phyloP scores from a whole-genome alignment of 2,797 vertebrate species.

The Nothura maculosa region DNA sequence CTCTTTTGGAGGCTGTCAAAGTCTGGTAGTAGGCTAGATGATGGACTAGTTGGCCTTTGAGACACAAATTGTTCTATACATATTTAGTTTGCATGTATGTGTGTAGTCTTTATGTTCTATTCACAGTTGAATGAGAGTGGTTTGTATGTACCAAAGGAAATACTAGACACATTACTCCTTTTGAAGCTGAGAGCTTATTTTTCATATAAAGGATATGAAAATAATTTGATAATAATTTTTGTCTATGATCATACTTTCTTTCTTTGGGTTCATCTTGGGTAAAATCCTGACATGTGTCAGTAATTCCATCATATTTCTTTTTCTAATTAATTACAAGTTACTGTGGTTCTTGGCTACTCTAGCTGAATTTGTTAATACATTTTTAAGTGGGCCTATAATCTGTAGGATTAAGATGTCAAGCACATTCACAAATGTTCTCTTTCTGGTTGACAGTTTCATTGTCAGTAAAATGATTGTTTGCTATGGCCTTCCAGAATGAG shows the following conservation, averaged over 20 bases:
- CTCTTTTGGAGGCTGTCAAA: neutral
- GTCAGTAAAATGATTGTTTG: slow-evolving; percentile 56
- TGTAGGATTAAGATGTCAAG: slow-evolving; percentile 26
- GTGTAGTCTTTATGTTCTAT: neutral
- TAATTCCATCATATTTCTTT: neutral
- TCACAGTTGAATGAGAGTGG: neutral
- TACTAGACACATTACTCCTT: neutral
- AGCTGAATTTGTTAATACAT: neutral
- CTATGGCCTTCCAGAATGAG: slow-evolving; percentile 10
- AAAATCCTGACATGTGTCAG: neutral
- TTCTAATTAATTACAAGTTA: neutral
- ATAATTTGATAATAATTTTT: neutral
- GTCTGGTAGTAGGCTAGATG: neutral
- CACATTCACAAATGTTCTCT: neutral
- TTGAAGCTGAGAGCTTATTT: neutral
- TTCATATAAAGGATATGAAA: neutral
- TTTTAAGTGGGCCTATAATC: neutral
- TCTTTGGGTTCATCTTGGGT: neutral
- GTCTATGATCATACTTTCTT: neutral
- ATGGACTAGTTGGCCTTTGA: neutral
- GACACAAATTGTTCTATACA: neutral
- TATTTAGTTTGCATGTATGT: neutral
- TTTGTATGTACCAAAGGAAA: neutral
- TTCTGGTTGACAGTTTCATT: neutral
- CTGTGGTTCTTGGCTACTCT: neutral